Base-by-base conservation (phyloP, 2,797 vertebrate genomes). In the Phyllotis vaccarum region DNA sequence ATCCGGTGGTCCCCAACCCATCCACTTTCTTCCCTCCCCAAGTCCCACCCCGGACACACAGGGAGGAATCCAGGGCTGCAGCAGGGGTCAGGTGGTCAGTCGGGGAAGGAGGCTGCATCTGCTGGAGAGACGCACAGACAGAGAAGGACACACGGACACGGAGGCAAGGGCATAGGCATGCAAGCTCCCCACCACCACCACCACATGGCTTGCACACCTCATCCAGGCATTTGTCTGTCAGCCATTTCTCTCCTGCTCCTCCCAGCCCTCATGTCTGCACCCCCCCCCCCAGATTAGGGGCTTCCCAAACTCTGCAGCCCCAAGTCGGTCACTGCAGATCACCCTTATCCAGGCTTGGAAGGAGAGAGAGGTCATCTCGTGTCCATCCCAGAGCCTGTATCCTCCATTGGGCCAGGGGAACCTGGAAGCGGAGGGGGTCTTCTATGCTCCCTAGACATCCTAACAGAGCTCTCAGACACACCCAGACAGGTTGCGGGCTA, bases 61-160 rank as follows among this genome's bases (percentile, higher is more conserved):
- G 89, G 96, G 96, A 97, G 49, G 93, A 97, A 96, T 96, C 96
- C 98, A 96, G 99, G 98, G 97, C 96, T 97, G 97, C 98, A 95
- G 98, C 98, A 70, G 98, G 94, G 97, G 97, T 98, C 97, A 96
- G 97, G 97, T 98, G 96, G 96, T 97, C 96, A 96, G 86, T 68
- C 96, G 40, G 92, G 96, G 94, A 95, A 96, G 96, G 95, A 97
- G 95, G 93, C 97, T 0, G 97, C 96, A 97, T 96, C 97, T 97
- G 97, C 91, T 95, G 96, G 96, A 96, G 95, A 97, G 96, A 97
- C 98, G 90, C 82, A 94, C 93, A 97, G 96, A 98, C 96, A 96
- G 96, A 97, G 91, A 97, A 97, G 97, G 96, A 97, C 94, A 97
- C 96, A 96, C 29, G 40, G 96, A 97, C 91, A 94, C 66, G 0